A percentile compares a stretch with the other conserved stretches of the same genome.
Conservation (phyloP, 2,888 invertebrate species). For the Petrophora chlorosata region DNA sequence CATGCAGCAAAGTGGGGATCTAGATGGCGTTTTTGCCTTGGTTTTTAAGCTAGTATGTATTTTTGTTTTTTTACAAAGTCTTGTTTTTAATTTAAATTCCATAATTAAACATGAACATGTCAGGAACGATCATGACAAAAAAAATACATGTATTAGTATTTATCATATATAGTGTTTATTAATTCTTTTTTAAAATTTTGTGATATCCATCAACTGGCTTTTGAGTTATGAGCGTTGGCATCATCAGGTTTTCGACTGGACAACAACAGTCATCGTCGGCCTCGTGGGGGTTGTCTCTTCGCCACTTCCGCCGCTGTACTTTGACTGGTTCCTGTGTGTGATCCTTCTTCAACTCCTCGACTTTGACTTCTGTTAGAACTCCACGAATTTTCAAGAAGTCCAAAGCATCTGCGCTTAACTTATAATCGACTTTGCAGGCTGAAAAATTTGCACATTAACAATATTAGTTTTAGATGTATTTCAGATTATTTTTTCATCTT, state of each 20-base stretch:
- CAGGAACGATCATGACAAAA: too few species aligned
- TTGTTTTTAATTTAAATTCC: too few species aligned
- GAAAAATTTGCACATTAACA: constrained; percentile 36
- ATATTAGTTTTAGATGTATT: too few species aligned
- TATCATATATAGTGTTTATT: too few species aligned
- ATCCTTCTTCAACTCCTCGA: constrained; percentile 32
- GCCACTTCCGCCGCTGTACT: constrained; percentile 10
- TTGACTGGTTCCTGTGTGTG: not conserved
- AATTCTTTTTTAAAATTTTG: too few species aligned
- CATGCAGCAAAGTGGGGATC: too few species aligned
- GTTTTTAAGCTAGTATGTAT: too few species aligned
- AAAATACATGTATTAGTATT: too few species aligned
- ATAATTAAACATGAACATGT: too few species aligned
- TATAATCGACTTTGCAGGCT: constrained; percentile 58
- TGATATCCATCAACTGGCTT: constrained; percentile 52
- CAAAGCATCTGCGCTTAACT: constrained; percentile 50
- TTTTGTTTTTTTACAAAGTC: too few species aligned
- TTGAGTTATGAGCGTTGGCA: constrained; percentile 64
- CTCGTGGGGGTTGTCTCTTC: constrained; percentile 23
- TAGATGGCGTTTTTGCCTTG: too few species aligned
- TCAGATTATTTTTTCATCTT: too few species aligned
- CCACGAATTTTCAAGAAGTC: constrained; percentile 56
- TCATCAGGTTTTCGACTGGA: constrained; percentile 46
- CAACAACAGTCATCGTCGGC: constrained; percentile 53
- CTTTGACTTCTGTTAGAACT: constrained; percentile 43